These are phyloP conservation scores for Goniozus legneri DNA, from an alignment of 1,140 invertebrate genomes.

Conservation along the genomic window DNA sequence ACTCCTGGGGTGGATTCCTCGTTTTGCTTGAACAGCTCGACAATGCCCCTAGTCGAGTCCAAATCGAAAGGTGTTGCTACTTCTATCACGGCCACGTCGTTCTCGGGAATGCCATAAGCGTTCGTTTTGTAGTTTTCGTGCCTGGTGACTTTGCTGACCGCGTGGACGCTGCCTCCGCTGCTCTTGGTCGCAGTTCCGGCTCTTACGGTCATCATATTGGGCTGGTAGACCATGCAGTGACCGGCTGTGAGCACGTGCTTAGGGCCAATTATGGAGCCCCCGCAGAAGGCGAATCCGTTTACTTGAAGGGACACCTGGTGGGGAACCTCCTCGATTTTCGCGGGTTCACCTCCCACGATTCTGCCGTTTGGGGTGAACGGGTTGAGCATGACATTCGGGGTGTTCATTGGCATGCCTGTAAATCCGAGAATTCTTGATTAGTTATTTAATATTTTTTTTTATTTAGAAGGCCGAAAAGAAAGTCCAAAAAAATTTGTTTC, in stretches of 20 bases:
- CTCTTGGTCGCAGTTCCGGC: conserved; percentile 17
- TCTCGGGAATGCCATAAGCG: neutral
- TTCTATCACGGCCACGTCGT: conserved; percentile 21
- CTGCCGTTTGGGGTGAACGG: conserved; percentile 32
- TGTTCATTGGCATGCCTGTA: neutral
- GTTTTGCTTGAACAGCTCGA: conserved; percentile 18
- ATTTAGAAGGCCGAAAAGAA: no score
- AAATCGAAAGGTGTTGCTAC: conserved; percentile 13
- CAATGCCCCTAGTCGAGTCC: conserved; percentile 12
- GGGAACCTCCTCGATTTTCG: conserved; percentile 58
- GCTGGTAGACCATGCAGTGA: conserved; percentile 54
- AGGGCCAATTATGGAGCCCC: conserved; percentile 59
- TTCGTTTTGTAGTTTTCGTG: conserved; percentile 6
- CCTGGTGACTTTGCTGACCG: neutral
- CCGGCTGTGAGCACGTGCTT: conserved; percentile 62
- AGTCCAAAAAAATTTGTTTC: no score
- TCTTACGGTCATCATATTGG: conserved; percentile 2
- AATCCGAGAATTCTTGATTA: no score
- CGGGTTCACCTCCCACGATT: conserved; percentile 63
- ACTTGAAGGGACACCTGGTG: conserved; percentile 59
- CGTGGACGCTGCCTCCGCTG: conserved; percentile 11
- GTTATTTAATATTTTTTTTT: no score
- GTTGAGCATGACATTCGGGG: neutral
- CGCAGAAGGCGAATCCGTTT: conserved; percentile 32
- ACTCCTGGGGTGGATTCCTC: conserved; percentile 27